Evolutionary conservation across 2,797 vertebrate species (phyloP), one percentile per base, ranked within the genome.

Genomic region (Octomys mimax): DNA sequence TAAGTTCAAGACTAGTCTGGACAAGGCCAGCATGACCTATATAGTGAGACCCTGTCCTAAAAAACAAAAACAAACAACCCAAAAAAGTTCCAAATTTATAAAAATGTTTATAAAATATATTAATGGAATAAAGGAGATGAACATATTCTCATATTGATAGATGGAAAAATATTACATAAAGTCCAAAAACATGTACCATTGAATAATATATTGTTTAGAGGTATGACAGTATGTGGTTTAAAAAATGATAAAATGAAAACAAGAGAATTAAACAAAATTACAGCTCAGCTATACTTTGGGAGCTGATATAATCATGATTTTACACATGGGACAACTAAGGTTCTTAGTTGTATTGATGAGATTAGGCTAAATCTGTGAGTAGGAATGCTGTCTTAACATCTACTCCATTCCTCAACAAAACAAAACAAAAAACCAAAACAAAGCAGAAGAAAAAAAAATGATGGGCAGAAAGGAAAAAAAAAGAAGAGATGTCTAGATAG

Each of bases 51-150:
- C 18, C 18, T 70, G 13, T 66, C 31, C 33, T 66, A 66, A 66
- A 31, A 31, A 66, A 33, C 13, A 39, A 66, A 66, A 33, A 28
- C 26, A 64, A 33, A 33, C 22, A 66, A 31, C 31, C 28, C 16
- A 19, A 36, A 71, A 49, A 71, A 54, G 39, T 59, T 66, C 21
- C 70, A 71, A 71, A 82, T 54, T 49, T 85, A 42, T 88, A 39
- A 89, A 92, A 57, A 71, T 77, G 42, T 52, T 92, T 94, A 49
- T 19, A 59, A 91, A 87, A 59, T 49, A 85, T 49, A 66, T 80
- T 89, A 52, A 73, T 22, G 85, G 57, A 75, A 6, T 75, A 49
- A 78, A 88, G 28, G 26, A 88, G 59, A 66, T 71, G 93, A 86
- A 59, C 11, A 36, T 31, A 31, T 10, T 90, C 57, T 73, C 18